phyloP scores from a whole-genome alignment of 2,888 invertebrate genomes.

The Melinopterus prodromus region DNA sequence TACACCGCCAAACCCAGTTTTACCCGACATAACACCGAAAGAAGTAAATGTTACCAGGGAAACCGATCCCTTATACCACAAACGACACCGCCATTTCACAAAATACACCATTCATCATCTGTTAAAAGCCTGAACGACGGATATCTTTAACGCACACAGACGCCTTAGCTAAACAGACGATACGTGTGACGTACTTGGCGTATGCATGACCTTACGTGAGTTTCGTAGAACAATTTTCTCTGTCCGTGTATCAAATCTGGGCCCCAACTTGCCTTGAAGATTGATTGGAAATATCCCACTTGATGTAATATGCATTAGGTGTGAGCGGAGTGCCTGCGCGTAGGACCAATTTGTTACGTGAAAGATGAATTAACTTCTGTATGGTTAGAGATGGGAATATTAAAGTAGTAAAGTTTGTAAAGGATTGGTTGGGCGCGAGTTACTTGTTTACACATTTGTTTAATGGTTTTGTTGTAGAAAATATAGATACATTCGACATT shows the following conservation, averaged over 20 bases:
- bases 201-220: neutral
- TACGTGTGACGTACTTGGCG: neutral
- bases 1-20: no score
- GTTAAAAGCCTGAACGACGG: conserved; percentile 7
- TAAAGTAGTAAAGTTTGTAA: neutral
- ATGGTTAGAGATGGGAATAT: neutral
- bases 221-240: neutral
- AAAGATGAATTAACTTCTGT: neutral
- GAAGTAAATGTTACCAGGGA: neutral
- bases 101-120: conserved; percentile 23
- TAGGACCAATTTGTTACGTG: neutral
- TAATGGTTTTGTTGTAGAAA: no score
- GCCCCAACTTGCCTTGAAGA: neutral
- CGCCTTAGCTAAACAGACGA: neutral
- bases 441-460: no score
- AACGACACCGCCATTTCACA: conserved; percentile 22
- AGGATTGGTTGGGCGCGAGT: no score
- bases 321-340: neutral
- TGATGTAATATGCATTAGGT: neutral
- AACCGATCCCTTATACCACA: conserved; percentile 14
- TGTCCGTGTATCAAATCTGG: neutral
- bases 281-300: neutral
- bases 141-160: neutral
- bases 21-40: no score
- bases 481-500: no score